These are phyloP conservation scores for Paramormyrops kingsleyae DNA, from an alignment of 2,113 vertebrate species.

Conservation along the genomic window DNA sequence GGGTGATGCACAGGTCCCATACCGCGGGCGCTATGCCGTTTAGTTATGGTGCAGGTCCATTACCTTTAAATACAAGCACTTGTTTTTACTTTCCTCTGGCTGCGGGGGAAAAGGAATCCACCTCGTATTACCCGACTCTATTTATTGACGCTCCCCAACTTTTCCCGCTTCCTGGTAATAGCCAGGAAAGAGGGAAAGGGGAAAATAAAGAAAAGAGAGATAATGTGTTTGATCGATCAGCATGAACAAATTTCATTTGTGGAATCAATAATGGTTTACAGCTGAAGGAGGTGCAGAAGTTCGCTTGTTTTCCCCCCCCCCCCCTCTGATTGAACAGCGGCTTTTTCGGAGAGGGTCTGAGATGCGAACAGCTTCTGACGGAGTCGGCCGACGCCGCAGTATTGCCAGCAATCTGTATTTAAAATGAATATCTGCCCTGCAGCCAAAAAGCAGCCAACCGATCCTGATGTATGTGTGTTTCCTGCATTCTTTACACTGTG, in stretches of 20 bases:
- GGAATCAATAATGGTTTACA: conserved; percentile 99
- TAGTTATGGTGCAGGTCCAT: conserved; percentile 61
- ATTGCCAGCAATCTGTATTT: conserved; percentile 83
- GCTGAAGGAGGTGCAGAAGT: conserved; percentile 88
- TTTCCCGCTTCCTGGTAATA: conserved; percentile 87
- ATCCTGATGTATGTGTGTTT: conserved; percentile 59
- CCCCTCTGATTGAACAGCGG: conserved; percentile 84
- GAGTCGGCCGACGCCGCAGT: conserved; percentile 61
- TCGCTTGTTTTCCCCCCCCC: conserved; percentile 78
- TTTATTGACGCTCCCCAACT: conserved; percentile 79
- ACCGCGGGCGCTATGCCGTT: conserved; percentile 50
- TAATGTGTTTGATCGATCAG: conserved; percentile 99
- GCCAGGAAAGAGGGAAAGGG: conserved; percentile 63
- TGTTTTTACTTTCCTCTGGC: conserved; percentile 51
- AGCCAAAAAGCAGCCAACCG: conserved; percentile 68
- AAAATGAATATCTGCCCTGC: conserved; percentile 78
- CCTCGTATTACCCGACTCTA: conserved; percentile 68
- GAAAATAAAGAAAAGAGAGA: conserved; percentile 61
- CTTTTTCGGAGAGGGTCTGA: conserved; percentile 64
- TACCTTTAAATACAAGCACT: conserved; percentile 66
- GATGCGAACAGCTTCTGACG: conserved; percentile 61
- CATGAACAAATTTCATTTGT: conserved; percentile 98
- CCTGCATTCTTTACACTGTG: conserved; percentile 57
- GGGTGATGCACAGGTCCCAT: conserved; percentile 47
- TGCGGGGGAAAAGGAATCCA: conserved; percentile 59